These are phyloP conservation scores for Apoderus coryli DNA, from an alignment of 2,888 invertebrate species.

Conservation along the genomic window DNA sequence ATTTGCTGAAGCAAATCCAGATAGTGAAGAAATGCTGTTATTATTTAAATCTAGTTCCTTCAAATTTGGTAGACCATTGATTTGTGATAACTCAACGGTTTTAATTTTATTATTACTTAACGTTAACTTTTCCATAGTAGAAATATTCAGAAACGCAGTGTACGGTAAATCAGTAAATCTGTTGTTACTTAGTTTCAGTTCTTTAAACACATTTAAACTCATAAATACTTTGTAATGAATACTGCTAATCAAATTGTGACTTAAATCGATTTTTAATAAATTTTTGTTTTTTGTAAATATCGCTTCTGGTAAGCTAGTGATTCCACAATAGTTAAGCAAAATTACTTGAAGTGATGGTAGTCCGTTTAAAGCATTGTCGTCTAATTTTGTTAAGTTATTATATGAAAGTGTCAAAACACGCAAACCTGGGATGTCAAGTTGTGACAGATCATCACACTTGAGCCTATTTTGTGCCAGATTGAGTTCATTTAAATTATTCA, in stretches of 20 bases:
- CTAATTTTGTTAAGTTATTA: slow-evolving; percentile 63
- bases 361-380: slow-evolving; percentile 57
- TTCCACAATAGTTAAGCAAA: slow-evolving; percentile 51
- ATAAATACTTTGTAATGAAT: slow-evolving; percentile 61
- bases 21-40: slow-evolving; percentile 59
- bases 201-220: slow-evolving; percentile 59
- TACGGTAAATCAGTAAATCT: slow-evolving; percentile 64
- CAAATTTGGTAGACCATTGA: slow-evolving; percentile 60
- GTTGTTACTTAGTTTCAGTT: slow-evolving; percentile 60
- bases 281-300: slow-evolving; percentile 67
- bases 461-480: slow-evolving; percentile 62
- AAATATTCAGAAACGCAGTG: slow-evolving; percentile 59
- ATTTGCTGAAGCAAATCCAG: slow-evolving; percentile 62
- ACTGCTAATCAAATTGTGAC: slow-evolving; percentile 50
- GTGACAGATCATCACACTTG: slow-evolving; percentile 51
- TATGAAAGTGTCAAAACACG: slow-evolving; percentile 56
- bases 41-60: slow-evolving; percentile 58
- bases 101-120: slow-evolving; percentile 53
- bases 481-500: slow-evolving; percentile 64
- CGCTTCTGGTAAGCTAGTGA: slow-evolving; percentile 51
- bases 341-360: slow-evolving; percentile 65
- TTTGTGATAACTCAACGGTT: slow-evolving; percentile 59
- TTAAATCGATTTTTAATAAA: slow-evolving; percentile 56
- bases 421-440: slow-evolving; percentile 63
- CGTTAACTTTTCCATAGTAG: slow-evolving; percentile 57